phyloP scores from a whole-genome alignment of 2,113 vertebrate genomes.

The Triplophysa siluroides region DNA sequence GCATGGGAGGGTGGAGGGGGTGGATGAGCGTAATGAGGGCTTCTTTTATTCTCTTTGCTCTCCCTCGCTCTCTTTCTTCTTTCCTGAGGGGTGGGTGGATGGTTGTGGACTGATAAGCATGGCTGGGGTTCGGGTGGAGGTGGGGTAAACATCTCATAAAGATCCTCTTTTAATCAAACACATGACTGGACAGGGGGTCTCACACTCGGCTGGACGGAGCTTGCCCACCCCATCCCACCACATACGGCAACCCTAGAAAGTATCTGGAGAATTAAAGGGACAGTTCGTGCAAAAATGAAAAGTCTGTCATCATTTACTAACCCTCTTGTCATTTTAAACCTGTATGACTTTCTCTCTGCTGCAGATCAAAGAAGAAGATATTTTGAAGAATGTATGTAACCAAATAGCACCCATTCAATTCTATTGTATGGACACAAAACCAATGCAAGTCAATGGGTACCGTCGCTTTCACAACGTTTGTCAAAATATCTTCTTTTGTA shows the following conservation, averaged over 20 bases:
- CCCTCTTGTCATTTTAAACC: too few relatives aligned
- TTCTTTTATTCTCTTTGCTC: conserved; percentile 73
- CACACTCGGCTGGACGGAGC: conserved; percentile 47
- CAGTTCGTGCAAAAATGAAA: too few relatives aligned
- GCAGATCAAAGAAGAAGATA: too few relatives aligned
- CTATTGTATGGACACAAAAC: too few relatives aligned
- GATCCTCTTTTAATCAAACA: conserved; percentile 74
- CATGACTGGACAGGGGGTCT: conserved; percentile 71
- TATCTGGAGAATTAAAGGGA: neutral
- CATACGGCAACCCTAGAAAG: neutral
- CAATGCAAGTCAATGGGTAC: too few relatives aligned
- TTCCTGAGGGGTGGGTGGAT: conserved; percentile 65
- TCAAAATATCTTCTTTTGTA: too few relatives aligned
- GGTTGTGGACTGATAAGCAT: conserved; percentile 61
- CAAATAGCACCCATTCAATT: too few relatives aligned
- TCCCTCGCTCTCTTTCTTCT: conserved; percentile 55
- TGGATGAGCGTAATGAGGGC: conserved; percentile 74
- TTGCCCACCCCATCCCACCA: conserved; percentile 52
- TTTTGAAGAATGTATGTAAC: too few relatives aligned
- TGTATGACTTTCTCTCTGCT: too few relatives aligned
- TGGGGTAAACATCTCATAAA: conserved; percentile 65
- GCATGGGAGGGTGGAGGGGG: conserved; percentile 57
- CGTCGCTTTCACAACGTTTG: too few relatives aligned
- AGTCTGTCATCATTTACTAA: too few relatives aligned
- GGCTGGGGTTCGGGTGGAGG: conserved; percentile 62